Evolutionary conservation across 2,113 vertebrate species (phyloP).

Genomic region (Scophthalmus maximus): DNA sequence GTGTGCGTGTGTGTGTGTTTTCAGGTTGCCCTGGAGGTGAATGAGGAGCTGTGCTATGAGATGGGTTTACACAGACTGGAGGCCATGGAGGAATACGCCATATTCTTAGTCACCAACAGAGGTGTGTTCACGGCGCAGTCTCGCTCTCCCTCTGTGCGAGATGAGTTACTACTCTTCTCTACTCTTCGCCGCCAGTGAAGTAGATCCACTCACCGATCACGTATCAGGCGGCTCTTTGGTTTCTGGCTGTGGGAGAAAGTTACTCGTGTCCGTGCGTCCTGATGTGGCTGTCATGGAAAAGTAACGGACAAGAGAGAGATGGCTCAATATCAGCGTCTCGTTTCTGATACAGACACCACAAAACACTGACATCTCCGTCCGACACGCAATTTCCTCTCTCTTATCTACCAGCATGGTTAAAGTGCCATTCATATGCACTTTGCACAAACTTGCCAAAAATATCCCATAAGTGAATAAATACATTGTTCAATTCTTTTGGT

Average conservation of each 20-base stretch:
- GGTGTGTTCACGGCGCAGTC: slow-evolving; percentile 75
- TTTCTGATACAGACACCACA: slow-evolving; percentile 1
- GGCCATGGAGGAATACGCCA: slow-evolving; percentile 90
- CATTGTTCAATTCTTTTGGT: background rate
- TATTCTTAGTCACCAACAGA: slow-evolving; percentile 90
- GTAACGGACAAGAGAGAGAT: background rate
- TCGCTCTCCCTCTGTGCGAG: background rate
- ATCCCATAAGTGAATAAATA: background rate
- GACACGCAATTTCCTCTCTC: background rate
- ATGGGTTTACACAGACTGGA: slow-evolving; percentile 90
- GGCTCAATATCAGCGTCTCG: slow-evolving; percentile 16
- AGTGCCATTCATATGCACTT: no score
- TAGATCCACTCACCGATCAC: slow-evolving; percentile 42
- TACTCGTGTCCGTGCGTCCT: slow-evolving; percentile 12
- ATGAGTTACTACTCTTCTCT: background rate
- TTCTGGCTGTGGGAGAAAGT: slow-evolving; percentile 44
- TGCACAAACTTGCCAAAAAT: no score
- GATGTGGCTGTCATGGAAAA: background rate
- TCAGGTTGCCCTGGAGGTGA: slow-evolving; percentile 92
- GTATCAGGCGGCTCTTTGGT: slow-evolving; percentile 32
- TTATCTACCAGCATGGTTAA: no score
- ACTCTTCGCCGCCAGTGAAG: background rate
- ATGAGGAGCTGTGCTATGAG: slow-evolving; percentile 93
- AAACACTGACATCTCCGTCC: background rate
- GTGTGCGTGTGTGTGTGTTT: slow-evolving; percentile 15